Percentiles rank a stretch among this genome's conserved stretches.
phyloP scores from a whole-genome alignment of 1,140 invertebrate genomes.

The Tetragonula clypearis region DNA sequence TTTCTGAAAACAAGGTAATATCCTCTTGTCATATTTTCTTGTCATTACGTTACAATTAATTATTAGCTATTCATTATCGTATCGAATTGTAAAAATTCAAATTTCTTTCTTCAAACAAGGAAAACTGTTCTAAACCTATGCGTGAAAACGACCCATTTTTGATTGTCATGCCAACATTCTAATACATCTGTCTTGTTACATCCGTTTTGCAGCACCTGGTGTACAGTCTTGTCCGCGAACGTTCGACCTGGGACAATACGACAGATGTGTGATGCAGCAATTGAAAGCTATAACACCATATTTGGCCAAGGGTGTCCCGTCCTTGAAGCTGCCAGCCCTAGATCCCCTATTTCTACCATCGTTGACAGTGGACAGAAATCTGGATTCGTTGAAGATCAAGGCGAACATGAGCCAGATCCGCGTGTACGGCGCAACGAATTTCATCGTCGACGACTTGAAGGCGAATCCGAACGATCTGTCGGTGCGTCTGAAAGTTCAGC shows the following conservation, averaged over 20 bases:
- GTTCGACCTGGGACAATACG: constrained; percentile 75
- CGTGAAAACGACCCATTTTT: background rate
- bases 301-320: constrained; percentile 84
- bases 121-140: no score
- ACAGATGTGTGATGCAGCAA: constrained; percentile 83
- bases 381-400: constrained; percentile 85
- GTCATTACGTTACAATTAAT: no score
- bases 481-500: constrained; percentile 82
- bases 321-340: constrained; percentile 84
- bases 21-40: no score
- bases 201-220: constrained; percentile 70
- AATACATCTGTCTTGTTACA: background rate
- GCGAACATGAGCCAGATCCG: constrained; percentile 86
- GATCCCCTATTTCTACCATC: constrained; percentile 86
- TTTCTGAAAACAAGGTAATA: no score
- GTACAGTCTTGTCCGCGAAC: constrained; percentile 72
- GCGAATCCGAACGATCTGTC: constrained; percentile 84
- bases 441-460: constrained; percentile 85
- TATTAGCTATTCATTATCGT: no score
- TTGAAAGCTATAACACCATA: constrained; percentile 83
- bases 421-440: constrained; percentile 84
- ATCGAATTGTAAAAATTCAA: background rate
- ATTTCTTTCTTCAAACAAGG: background rate
- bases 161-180: background rate
- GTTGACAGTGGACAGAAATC: constrained; percentile 85